These are phyloP conservation scores for Episyrphus balteatus DNA, from an alignment of 1,140 invertebrate species.

Conservation along the genomic window DNA sequence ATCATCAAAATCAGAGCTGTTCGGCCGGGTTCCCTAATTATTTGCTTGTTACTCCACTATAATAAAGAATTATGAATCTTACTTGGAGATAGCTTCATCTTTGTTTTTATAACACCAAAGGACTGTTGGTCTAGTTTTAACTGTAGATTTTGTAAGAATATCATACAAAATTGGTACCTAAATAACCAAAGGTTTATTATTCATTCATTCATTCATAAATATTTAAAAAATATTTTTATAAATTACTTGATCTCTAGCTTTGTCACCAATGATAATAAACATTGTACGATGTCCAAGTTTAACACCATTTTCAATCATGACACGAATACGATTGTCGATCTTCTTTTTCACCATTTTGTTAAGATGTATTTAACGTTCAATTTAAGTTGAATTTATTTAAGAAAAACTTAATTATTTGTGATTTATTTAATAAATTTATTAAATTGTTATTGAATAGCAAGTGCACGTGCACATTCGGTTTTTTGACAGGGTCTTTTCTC, in stretches of 20 bases:
- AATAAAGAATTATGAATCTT: slow-evolving; percentile 16
- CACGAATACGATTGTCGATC: slow-evolving; percentile 90
- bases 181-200: slow-evolving; percentile 12
- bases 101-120: slow-evolving; percentile 98
- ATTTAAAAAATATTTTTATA: not conserved
- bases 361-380: no score
- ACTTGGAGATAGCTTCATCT: slow-evolving; percentile 77
- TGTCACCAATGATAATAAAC: slow-evolving; percentile 93
- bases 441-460: no score
- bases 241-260: slow-evolving; percentile 83
- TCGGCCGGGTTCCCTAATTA: no score
- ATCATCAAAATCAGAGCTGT: no score
- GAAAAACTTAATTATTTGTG: no score
- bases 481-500: no score
- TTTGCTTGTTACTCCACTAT: no score
- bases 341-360: slow-evolving; percentile 78
- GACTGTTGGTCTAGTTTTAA: slow-evolving; percentile 84
- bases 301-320: slow-evolving; percentile 96
- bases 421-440: no score
- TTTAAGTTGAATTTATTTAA: no score
- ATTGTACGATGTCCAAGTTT: slow-evolving; percentile 77
- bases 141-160: slow-evolving; percentile 87
- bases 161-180: slow-evolving; percentile 94
- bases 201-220: slow-evolving; percentile 1
- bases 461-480: no score